phyloP scores from a whole-genome alignment of 2,113 vertebrate species.

The Zootoca vivipara region DNA sequence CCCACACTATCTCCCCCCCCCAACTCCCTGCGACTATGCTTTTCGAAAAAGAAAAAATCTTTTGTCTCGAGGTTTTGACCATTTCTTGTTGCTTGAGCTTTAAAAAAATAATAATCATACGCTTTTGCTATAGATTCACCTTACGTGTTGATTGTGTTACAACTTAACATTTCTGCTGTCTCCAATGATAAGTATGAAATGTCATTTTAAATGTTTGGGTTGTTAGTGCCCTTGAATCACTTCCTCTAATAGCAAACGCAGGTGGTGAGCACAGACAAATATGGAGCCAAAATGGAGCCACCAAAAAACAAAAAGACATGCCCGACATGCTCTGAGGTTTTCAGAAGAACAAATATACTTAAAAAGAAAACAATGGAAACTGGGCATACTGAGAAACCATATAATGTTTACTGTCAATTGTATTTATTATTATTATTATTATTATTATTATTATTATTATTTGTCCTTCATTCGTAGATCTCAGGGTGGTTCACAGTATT shows the following conservation, averaged over 20 bases:
- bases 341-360: not conserved
- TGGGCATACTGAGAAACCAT: not conserved
- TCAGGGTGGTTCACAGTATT: no score
- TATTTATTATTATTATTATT: no score
- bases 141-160: not conserved
- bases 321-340: no score
- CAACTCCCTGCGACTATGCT: conserved; percentile 6
- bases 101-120: conserved; percentile 27
- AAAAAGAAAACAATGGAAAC: not conserved
- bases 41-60: not conserved
- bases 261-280: not conserved
- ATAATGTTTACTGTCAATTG: not conserved
- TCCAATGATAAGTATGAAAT: conserved; percentile 32
- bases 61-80: not conserved
- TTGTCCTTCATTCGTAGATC: no score
- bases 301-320: not conserved
- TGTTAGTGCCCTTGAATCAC: not conserved
- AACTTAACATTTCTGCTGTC: not conserved
- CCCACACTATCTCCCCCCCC: conserved; percentile 9
- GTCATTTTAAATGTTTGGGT: conserved; percentile 20
- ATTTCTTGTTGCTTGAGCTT: conserved; percentile 42
- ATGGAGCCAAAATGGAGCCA: not conserved
- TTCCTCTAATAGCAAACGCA: not conserved
- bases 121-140: conserved; percentile 1
- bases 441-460: no score